Evolutionary conservation across 2,888 invertebrate species (phyloP), one percentile per base, ranked within the genome.

Genomic region (Ormyrus nitidulus): DNA sequence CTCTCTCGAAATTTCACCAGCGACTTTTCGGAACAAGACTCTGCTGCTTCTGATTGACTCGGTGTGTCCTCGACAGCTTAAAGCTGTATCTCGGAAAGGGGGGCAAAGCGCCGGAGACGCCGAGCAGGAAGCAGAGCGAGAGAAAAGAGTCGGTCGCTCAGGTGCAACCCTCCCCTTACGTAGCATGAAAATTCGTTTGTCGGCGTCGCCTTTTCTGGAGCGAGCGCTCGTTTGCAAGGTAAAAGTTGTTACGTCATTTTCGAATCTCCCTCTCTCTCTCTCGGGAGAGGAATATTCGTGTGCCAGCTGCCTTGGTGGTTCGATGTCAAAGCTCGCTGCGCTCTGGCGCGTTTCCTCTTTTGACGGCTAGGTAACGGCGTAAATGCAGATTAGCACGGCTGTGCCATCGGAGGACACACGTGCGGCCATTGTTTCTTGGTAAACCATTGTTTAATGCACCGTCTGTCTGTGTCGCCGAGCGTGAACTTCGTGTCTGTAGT

Each of bases 371-470:
- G 58, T n/a, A 7, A 61, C 19, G 34, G 34, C 59, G 10, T 19
- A 13, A 34, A 66, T 66, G 65, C 51, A 66, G 66, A 86, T 87
- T 85, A 86, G 71, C 80, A 77, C 78, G 81, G 80, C 81, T 34
- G 34, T 34, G 34, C 34, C 34, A 34, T 34, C 34, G 77, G 75
- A 81, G 77, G 73, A 82, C 81, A 85, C 79, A 80, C 78, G 80
- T 81, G 83, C 82, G 77, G 84, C 82, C 84, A 87, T 87, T 87
- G 87, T 87, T 83, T 84, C 77, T 78, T 78, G 83, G 84, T 84
- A 83, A 84, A 84, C 84, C 83, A 87, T 88, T 88, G 87, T 87
- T 85, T 85, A 83, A 84, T 84, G 79, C 83, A 83, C 84, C 84
- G 61, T 61, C 56, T 71, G 44, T 53, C 62, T 61, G 51, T 61